Evolutionary conservation across 2,797 vertebrate species (phyloP), one percentile per base, ranked within the genome.

Genomic region (Sebastes nivosus): DNA sequence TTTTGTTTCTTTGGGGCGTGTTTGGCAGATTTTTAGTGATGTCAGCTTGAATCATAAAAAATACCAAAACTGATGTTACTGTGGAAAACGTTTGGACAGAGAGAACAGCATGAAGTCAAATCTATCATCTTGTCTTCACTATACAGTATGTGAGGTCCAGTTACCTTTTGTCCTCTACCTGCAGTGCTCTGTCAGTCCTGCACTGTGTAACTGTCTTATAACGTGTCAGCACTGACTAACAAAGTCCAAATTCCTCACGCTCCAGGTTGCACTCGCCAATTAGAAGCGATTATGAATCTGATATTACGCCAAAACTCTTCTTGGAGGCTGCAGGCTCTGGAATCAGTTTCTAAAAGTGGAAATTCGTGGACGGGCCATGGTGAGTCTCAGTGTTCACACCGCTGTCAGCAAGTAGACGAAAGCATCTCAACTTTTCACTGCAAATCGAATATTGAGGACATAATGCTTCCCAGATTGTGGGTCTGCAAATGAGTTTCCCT

Each of bases 381-480:
- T 72, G 74, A 83, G 85, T 73, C 65, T 89, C 87, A 71, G 52
- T 27, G 70, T 67, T 52, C 46, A 11, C 52, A 25, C 60, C 7
- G 59, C 80, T 75, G 83, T 87, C 88, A 84, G 84, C 67, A 3
- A 59, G 79, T 72, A 75, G 73, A 46, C 24, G 14, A 81, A 81
- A 77, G 78, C 66, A 36, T 83, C 84, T 54, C 72, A 42, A 55
- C 79, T 74, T 86, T 34, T 91, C 55, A 73, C 67, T 82, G 24
- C 27, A 36, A 55, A 60, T 72, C 75, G 79, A 36, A 87, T 74
- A 73, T 84, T 83, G 50, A 30, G 25, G 67, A 75, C 72, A 3
- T 90, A 81, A 90, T 88, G 84, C 65, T 85, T 91, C 80, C 88
- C 89, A 93, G 90, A 89, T 60, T 87, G 78, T 14, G 69, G 2